Evolutionary conservation across 2,113 vertebrate genomes (phyloP), one percentile per base, ranked within the genome.

Genomic region (Azemiops feae): DNA sequence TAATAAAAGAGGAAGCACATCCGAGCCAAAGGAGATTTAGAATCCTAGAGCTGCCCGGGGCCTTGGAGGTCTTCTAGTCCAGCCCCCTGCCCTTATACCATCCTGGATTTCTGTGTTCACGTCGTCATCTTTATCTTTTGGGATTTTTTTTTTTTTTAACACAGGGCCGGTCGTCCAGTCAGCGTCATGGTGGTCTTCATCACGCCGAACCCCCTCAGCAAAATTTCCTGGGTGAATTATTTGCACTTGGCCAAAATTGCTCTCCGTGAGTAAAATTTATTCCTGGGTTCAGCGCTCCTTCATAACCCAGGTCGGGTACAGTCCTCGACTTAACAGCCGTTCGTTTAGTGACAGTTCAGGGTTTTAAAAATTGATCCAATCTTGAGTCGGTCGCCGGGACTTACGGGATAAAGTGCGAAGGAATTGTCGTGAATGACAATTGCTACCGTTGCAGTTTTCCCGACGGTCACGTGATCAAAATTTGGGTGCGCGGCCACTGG

Each of bases 111-210:
- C 14, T 39, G 20, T 0, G n/a, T 85, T 14, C 74, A 23, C 2
- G 74, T 85, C 2, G 2, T 85, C 74, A 43, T 12, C 10, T 52
- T 27, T n/a, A 5, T n/a, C 12, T 53, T 9, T 3, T 5, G 34
- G 85, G 3, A 5, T 27, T 12, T 10, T 8, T 47, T 12, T 0
- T 91, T n/a, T 10, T 34, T 12, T 87, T 0, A 0, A 25, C 27
- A 14, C 90, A 99, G 99, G 96, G 99, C 99, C 0, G 99, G 99
- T 4, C 99, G 98, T 34, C 99, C 99, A 60, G 98, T 99, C 96
- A 99, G 98, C 1, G 98, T 99, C 97, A 99, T 99, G 98, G 98
- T 99, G 94, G 99, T 99, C 94, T 99, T 99, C 97, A 99, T 99
- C 98, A 99, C 99, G 0, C 98, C 99, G 23, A 99, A 95, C 95